phyloP scores from a whole-genome alignment of 2,888 invertebrate species.

The Hemicrepidius hirtus region DNA sequence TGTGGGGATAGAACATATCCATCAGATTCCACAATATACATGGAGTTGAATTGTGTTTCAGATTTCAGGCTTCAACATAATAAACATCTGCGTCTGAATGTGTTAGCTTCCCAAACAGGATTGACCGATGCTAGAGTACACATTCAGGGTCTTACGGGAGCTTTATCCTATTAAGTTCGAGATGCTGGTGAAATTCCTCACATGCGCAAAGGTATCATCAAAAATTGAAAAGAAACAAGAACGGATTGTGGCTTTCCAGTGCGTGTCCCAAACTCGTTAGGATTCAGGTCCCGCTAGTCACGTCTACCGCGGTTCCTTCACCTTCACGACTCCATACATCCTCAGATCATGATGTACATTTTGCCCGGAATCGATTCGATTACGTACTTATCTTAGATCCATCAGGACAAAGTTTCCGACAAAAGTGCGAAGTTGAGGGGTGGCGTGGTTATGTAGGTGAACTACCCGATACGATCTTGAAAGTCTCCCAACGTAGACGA shows the following conservation, averaged over 20 bases:
- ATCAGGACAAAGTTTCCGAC: conserved; percentile 42
- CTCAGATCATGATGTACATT: conserved; percentile 53
- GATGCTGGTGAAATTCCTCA: conserved; percentile 50
- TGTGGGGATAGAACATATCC: conserved; percentile 15
- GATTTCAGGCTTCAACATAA: conserved; percentile 39
- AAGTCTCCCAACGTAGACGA: conserved; percentile 18
- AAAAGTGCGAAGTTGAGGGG: conserved; percentile 40
- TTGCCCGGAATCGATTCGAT: conserved; percentile 53
- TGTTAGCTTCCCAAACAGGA: conserved; percentile 48
- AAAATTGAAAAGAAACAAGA: conserved; percentile 60
- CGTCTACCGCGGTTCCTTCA: conserved; percentile 52
- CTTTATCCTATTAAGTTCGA: conserved; percentile 57
- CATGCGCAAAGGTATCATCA: conserved; percentile 53
- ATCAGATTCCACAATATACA: conserved; percentile 33
- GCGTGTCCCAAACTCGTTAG: conserved; percentile 52
- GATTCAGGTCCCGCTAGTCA: conserved; percentile 51
- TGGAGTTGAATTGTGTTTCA: conserved; percentile 30
- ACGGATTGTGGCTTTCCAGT: conserved; percentile 51
- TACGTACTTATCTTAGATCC: conserved; percentile 51
- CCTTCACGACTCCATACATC: conserved; percentile 51
- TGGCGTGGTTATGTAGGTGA: conserved; percentile 29
- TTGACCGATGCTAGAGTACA: conserved; percentile 47
- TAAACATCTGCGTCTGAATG: conserved; percentile 48
- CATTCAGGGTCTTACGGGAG: conserved; percentile 51
- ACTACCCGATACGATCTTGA: conserved; percentile 34